Percentiles rank a stretch among this genome's conserved stretches.
These are phyloP conservation scores for Sceloporus tristichus DNA, from an alignment of 2,113 vertebrate genomes.

Conservation along the genomic window DNA sequence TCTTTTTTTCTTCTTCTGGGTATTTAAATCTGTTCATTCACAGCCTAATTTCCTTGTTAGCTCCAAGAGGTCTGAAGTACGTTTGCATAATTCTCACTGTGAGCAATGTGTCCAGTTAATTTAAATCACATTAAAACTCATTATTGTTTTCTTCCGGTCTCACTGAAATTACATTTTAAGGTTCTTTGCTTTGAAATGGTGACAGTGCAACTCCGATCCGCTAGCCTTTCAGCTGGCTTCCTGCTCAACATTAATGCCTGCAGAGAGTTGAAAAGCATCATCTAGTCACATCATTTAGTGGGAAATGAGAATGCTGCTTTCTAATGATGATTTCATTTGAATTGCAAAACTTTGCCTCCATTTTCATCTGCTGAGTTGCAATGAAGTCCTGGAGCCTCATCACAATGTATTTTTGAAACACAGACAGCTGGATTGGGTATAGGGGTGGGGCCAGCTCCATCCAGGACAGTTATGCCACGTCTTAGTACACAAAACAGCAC, in stretches of 20 bases:
- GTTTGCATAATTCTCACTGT: slow-evolving; percentile 52
- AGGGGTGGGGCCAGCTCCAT: background rate
- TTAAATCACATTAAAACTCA: slow-evolving; percentile 61
- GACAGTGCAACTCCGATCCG: background rate
- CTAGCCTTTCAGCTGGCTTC: slow-evolving; percentile 37
- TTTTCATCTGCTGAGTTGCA: slow-evolving; percentile 57
- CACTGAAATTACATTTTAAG: slow-evolving; percentile 25
- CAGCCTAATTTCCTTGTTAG: slow-evolving; percentile 51
- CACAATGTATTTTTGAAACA: slow-evolving; percentile 34
- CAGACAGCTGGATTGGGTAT: background rate
- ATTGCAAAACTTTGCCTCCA: slow-evolving; percentile 42
- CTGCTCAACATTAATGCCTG: slow-evolving; percentile 8
- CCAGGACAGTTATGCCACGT: background rate
- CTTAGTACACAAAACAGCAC: background rate
- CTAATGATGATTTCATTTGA: slow-evolving; percentile 60
- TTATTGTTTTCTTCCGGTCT: slow-evolving; percentile 60
- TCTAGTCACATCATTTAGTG: slow-evolving; percentile 29
- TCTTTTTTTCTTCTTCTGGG: background rate
- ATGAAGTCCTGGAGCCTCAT: slow-evolving; percentile 26
- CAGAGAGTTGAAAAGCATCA: background rate
- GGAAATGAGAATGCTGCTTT: slow-evolving; percentile 33
- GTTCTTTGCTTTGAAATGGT: slow-evolving; percentile 41
- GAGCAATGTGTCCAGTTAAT: slow-evolving; percentile 60
- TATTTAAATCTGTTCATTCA: slow-evolving; percentile 37
- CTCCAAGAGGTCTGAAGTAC: slow-evolving; percentile 38